Conservation (phyloP, 2,113 vertebrate species). For the Podarcis cretensis region DNA sequence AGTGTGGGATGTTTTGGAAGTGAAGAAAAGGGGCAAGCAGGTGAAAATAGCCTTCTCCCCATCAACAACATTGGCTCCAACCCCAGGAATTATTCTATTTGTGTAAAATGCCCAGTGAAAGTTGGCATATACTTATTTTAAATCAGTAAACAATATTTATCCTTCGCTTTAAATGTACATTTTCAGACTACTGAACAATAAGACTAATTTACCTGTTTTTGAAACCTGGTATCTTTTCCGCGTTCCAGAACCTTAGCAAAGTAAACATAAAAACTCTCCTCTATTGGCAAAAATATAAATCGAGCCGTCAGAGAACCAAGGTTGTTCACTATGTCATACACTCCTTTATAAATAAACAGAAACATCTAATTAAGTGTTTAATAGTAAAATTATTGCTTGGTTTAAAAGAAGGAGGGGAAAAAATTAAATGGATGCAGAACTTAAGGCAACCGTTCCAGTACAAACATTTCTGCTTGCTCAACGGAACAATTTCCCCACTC, state of each 20-base stretch:
- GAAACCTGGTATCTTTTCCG: slow-evolving; percentile 79
- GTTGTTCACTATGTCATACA: slow-evolving; percentile 96
- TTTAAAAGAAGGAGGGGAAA: too few relatives aligned
- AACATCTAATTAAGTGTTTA: neutral
- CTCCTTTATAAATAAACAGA: slow-evolving; percentile 65
- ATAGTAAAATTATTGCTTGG: too few relatives aligned
- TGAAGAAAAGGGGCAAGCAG: neutral
- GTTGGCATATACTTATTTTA: too few relatives aligned
- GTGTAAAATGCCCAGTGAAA: neutral
- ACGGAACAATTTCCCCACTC: too few relatives aligned
- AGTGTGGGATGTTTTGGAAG: neutral
- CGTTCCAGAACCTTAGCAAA: slow-evolving; percentile 93
- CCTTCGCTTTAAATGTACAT: neutral
- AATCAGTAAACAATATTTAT: neutral
- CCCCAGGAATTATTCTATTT: neutral
- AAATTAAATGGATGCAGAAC: neutral
- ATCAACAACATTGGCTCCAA: neutral
- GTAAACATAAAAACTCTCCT: slow-evolving; percentile 98
- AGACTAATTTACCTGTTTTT: slow-evolving; percentile 85
- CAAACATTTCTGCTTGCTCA: too few relatives aligned
- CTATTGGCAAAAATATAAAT: slow-evolving; percentile 93
- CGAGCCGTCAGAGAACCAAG: slow-evolving; percentile 96
- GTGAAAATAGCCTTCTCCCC: neutral
- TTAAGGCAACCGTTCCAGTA: too few relatives aligned
- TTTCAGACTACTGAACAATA: neutral